Base-by-base conservation (phyloP, 2,113 vertebrate genomes). In the Zosterops borbonicus region DNA sequence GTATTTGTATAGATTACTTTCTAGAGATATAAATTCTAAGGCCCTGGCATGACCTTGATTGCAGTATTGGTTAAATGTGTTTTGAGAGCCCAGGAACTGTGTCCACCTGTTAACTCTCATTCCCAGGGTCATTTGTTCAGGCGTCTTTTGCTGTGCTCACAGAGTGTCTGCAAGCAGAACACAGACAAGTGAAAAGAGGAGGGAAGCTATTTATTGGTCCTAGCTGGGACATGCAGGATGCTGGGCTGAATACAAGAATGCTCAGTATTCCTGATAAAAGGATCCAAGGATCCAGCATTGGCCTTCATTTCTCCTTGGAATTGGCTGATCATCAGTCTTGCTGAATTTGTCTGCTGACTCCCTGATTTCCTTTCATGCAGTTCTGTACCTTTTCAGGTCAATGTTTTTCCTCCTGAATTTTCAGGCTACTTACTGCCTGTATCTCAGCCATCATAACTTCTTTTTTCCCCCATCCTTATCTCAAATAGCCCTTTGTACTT, bases 271-370 rank as follows among this genome's bases (percentile, higher is more conserved):
- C 55, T 58, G 27, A 24, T 65, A 16, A 65, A 83, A 91, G n/a
- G 2, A 2, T 22, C 9, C n/a, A 24, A 8, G 19, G 55, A 73
- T 27, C 21, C 55, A 60, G 23, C 1, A 1, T 5, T 86, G 11
- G 35, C 49, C 29, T 83, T 49, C 6, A 5, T 50, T 64, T 86
- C 71, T 83, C 23, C 33, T 73, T 83, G 35, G 21, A 60, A 80
- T 1, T 11, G 63, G 7, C 50, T 62, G 18, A 47, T 89, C 18
- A 53, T 95, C 28, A 37, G 24, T 62, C 31, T 53, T 78, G 29
- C 31, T 94, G 50, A 73, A 62, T 73, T 89, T 78, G 41, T 73
- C 41, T 77, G 4, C 49, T 47, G 24, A 60, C 21, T 77, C 27
- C 27, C 9, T 76, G 19, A 9, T 91, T 93, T 83, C 63, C 16